A percentile compares a stretch with the other conserved stretches of the same genome.
phyloP scores from a whole-genome alignment of 2,888 invertebrate genomes.

The Leptopterna dolabrata region DNA sequence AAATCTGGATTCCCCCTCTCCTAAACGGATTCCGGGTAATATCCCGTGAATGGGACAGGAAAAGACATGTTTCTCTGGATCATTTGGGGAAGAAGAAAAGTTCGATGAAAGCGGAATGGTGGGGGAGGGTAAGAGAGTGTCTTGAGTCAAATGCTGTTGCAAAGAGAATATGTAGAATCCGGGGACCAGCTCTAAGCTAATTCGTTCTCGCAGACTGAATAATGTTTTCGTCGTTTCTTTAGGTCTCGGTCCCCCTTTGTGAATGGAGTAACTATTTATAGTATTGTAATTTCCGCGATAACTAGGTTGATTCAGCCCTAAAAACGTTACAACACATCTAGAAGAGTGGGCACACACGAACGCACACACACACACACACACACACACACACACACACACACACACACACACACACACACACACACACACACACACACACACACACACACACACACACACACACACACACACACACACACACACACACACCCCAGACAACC shows the following conservation, averaged over 20 bases:
- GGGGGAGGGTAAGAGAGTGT: neutral
- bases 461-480: no score
- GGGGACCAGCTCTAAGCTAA: neutral
- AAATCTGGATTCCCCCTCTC: neutral
- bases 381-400: no score
- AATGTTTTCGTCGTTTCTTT: neutral
- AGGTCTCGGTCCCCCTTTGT: neutral
- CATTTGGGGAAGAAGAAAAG: neutral
- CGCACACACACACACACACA: no score
- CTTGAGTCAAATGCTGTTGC: neutral
- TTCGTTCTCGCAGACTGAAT: neutral
- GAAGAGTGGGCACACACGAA: no score
- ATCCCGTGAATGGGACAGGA: neutral
- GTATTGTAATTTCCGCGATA: no score
- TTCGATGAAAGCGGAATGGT: neutral
- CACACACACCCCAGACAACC: no score
- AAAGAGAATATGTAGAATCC: neutral
- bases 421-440: no score
- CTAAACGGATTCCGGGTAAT: constrained; percentile 2
- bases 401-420: no score
- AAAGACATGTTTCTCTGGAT: neutral
- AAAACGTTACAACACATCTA: no score
- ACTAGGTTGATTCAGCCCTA: no score
- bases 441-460: no score
- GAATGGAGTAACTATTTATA: neutral